Evolutionary conservation across 2,113 vertebrate species (phyloP).

Genomic region (Psettodes erumei): DNA sequence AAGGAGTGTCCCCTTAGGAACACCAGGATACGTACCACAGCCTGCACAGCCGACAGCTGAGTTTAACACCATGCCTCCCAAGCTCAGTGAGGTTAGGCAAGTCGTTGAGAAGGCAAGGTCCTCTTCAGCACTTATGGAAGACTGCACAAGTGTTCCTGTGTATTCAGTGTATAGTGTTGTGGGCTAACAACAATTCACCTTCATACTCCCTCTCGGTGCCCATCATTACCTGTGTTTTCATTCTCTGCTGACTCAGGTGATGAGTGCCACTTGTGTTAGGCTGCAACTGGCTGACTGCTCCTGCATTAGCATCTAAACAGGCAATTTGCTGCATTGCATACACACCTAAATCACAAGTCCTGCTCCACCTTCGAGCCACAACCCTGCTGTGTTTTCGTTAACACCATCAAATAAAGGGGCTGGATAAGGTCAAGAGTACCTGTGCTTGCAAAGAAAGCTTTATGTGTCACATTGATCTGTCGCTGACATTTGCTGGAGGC

Average conservation of each 20-base stretch:
- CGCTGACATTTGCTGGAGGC: constrained; percentile 9
- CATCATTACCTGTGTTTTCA: constrained; percentile 1
- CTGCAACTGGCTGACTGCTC: background rate
- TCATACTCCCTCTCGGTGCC: background rate
- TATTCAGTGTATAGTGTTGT: background rate
- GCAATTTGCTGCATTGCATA: background rate
- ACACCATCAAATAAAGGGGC: background rate
- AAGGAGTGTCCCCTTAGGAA: too few relatives aligned
- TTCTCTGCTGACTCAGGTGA: constrained; percentile 18
- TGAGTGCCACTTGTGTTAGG: background rate
- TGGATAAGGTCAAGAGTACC: background rate
- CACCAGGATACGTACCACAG: too few relatives aligned
- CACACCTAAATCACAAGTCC: background rate
- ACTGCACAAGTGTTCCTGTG: background rate
- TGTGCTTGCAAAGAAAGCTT: constrained; percentile 1
- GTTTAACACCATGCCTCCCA: too few relatives aligned
- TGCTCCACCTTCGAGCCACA: background rate
- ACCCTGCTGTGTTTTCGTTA: constrained; percentile 5
- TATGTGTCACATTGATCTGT: background rate
- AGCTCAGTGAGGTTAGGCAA: too few relatives aligned
- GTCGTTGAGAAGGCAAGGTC: too few relatives aligned
- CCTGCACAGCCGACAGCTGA: too few relatives aligned
- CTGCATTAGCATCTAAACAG: constrained; percentile 9
- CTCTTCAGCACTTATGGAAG: too few relatives aligned
- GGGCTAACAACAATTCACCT: background rate